Percentiles rank a stretch among this genome's conserved stretches.
Conservation (phyloP, 2,888 invertebrate species). For the Calliopum simillimum region DNA sequence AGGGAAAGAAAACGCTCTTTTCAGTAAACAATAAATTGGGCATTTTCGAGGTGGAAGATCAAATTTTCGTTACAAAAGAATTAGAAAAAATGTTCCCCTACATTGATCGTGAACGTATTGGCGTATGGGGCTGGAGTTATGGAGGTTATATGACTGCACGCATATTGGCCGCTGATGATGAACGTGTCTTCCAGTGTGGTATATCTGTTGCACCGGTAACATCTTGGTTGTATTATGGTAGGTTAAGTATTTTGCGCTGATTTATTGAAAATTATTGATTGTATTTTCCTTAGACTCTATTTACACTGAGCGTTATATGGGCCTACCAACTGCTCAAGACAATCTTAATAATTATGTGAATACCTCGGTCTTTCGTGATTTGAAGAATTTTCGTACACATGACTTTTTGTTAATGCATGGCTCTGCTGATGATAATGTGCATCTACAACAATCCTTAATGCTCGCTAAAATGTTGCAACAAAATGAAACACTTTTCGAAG, state of each 20-base stretch:
- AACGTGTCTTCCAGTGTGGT: too few relatives aligned
- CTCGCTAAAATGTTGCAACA: conserved; percentile 81
- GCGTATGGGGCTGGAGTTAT: conserved; percentile 82
- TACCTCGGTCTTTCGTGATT: conserved; percentile 74
- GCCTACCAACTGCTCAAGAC: too few relatives aligned
- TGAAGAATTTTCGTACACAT: conserved; percentile 77
- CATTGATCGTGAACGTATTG: conserved; percentile 58
- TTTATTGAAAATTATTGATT: conserved; percentile 63
- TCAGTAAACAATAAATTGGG: conserved; percentile 85
- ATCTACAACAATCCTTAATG: conserved; percentile 84
- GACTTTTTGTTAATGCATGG: conserved; percentile 88
- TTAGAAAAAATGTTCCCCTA: conserved; percentile 50
- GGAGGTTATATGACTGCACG: too few relatives aligned
- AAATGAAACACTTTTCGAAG: conserved; percentile 82
- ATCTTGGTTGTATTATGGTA: conserved; percentile 86
- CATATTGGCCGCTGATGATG: too few relatives aligned
- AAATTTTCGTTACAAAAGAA: conserved; percentile 75
- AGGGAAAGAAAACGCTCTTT: conserved; percentile 83
- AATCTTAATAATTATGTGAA: conserved; percentile 80
- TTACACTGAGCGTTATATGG: conserved; percentile 93
- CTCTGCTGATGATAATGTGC: conserved; percentile 92
- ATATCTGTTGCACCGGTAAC: too few relatives aligned
- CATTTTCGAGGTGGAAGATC: conserved; percentile 88
- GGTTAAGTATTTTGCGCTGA: conserved; percentile 40
- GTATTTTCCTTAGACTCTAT: conserved; percentile 95